A percentile compares a stretch with the other conserved stretches of the same genome.
Conservation (phyloP, 2,113 vertebrate species). For the Brachyhypopomus gauderio region DNA sequence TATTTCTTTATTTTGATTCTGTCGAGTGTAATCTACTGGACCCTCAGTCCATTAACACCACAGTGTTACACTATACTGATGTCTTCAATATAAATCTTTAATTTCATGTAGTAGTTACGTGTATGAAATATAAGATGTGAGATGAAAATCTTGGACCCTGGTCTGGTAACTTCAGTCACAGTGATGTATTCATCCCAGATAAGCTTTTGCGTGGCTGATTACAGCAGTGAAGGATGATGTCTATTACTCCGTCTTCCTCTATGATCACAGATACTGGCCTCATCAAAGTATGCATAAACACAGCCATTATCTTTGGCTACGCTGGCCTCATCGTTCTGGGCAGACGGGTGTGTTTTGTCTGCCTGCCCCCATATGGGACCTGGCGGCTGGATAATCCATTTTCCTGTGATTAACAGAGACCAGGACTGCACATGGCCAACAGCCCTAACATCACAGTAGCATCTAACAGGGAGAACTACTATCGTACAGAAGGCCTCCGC, state of each 20-base stretch:
- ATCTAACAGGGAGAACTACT: neutral
- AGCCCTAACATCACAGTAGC: neutral
- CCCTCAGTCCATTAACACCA: neutral
- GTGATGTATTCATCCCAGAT: neutral
- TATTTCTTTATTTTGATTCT: neutral
- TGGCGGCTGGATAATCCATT: neutral
- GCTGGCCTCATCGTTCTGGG: neutral
- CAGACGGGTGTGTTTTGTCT: neutral
- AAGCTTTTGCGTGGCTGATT: no score
- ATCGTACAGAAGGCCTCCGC: no score
- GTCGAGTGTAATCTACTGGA: neutral
- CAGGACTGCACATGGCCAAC: neutral
- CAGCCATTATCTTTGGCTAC: neutral
- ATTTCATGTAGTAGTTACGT: neutral
- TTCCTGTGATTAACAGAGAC: neutral
- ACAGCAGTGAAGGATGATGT: neutral
- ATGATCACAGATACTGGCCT: neutral
- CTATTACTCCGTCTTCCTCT: neutral
- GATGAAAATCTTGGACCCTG: neutral
- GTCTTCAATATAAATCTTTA: neutral
- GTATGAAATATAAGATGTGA: constrained; percentile 7
- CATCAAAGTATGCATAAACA: neutral
- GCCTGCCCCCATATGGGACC: neutral
- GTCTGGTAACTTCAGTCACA: neutral
- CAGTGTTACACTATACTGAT: neutral